Base-by-base conservation (phyloP, 1,140 invertebrate species). In the Charaxes varanes region DNA sequence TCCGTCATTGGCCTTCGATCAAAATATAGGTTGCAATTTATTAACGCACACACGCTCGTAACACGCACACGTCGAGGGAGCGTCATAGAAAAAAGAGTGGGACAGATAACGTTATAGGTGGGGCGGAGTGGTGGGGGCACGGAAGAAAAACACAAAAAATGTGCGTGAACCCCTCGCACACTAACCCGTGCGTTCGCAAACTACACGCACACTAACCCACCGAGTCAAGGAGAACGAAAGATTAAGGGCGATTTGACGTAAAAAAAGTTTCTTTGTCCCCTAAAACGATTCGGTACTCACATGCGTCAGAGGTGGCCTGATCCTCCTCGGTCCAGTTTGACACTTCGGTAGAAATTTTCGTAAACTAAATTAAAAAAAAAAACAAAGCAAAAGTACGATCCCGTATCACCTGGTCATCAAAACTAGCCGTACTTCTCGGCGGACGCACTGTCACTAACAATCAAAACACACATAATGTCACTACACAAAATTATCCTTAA, bases 1-100 rank as follows among this genome's bases (percentile, higher is more conserved):
- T 14, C 41, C 61, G 56, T 68, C 69, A 71, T 79, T 76, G 67
- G 65, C 65, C 69, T 77, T 76, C 72, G 63, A 71, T 77, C 66
- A 69, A 77, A 80, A 80, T 80, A 80, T 83, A 73, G 73, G 67
- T 82, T 79, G 69, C 73, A 73, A 76, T 82, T 82, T 73, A 71
- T 74, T 77, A 77, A 77, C 71, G 36, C 72, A 77, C 66, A 76
- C 72, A 70, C 46, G 57, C 38, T 27, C 33, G 24, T 16, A 6
- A 12, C 44, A 78, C 62, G 62, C 72, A 74, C 61, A 74, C 66
- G 44, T 19, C 11, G 28, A 47, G 28, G 30, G 34, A 41, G 49
- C 45, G 53, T 69, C 64, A 77, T 78, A 74, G 77, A 77, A 73
- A 53, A 77, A 74, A 82, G 72, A 82, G 78, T 72, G 71, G 69